These are phyloP conservation scores for Carassius carassius DNA, from an alignment of 2,113 vertebrate genomes.

Conservation along the genomic window DNA sequence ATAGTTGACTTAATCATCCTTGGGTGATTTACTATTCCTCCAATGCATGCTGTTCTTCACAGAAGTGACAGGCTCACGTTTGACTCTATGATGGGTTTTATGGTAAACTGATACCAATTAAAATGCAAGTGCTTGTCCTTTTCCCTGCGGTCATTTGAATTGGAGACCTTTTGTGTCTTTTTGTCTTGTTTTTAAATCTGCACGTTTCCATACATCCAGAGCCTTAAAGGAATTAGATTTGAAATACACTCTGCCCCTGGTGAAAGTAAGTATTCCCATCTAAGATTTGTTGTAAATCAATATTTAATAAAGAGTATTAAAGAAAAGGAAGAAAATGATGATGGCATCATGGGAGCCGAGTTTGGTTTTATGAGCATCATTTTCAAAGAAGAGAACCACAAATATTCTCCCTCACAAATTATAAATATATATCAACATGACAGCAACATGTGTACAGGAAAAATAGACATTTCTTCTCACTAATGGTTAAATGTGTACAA, in stretches of 20 bases:
- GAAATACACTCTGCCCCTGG: constrained; percentile 53
- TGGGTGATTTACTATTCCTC: constrained; percentile 26
- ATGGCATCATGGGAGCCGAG: constrained; percentile 31
- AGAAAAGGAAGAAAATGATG: constrained; percentile 38
- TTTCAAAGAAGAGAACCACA: constrained; percentile 24
- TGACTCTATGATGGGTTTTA: neutral
- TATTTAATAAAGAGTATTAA: constrained; percentile 63
- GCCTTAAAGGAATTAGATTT: constrained; percentile 48
- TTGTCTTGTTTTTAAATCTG: constrained; percentile 34
- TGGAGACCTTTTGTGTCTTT: constrained; percentile 29
- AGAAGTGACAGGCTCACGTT: neutral
- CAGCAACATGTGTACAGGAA: constrained; percentile 14
- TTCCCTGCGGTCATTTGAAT: constrained; percentile 22
- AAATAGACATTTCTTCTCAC: neutral
- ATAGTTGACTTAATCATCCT: constrained; percentile 27
- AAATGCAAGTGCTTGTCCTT: constrained; percentile 11
- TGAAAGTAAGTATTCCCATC: constrained; percentile 54
- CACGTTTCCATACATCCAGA: constrained; percentile 36
- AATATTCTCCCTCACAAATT: constrained; percentile 43
- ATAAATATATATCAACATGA: constrained; percentile 51
- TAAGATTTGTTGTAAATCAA: constrained; percentile 61
- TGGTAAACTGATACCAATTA: constrained; percentile 39
- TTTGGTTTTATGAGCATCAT: constrained; percentile 21
- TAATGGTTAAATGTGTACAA: too few species aligned
- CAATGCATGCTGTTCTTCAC: neutral